Evolutionary conservation across 2,113 vertebrate genomes (phyloP).

Genomic region (Mus musculus): GRCm39 chr6:99594001-99594500

Average conservation of each 20-base stretch:
- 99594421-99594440: not conserved
- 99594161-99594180: not conserved
- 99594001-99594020: no score
- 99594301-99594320: not conserved
- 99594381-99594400: not conserved
- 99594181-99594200: not conserved
- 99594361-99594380: not conserved
- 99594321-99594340: not conserved
- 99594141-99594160: not conserved
- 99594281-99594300: not conserved
- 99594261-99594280: not conserved
- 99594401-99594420: not conserved
- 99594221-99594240: not conserved
- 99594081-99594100: not conserved
- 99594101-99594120: not conserved
- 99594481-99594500: not conserved
- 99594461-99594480: not conserved
- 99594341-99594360: not conserved
- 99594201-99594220: constrained; percentile 18
- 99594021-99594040: not conserved
- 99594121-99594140: constrained; percentile 2
- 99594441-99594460: not conserved
- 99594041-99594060: not conserved
- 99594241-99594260: not conserved
- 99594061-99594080: not conserved